These are phyloP conservation scores for Sycon ciliatum DNA, from an alignment of 37 sponge, comb jelly and placozoan genomes.

Conservation along the genomic window DNA sequence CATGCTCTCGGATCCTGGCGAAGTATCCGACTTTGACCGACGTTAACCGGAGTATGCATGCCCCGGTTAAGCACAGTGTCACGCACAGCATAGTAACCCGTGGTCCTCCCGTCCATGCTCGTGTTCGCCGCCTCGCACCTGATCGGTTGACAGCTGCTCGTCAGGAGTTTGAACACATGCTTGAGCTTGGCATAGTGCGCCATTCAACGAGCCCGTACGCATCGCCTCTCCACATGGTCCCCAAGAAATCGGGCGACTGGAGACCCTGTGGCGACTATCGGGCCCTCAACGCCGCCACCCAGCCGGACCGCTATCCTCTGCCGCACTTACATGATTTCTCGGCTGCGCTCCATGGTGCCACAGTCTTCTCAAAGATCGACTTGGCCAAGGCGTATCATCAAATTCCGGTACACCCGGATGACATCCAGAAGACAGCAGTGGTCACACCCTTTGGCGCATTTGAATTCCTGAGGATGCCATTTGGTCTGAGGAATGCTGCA, in stretches of 20 bases:
- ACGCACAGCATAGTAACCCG: conserved; percentile 29
- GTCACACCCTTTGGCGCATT: conserved; percentile 49
- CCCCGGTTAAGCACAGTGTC: conserved; percentile 17
- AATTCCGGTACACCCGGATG: conserved; percentile 16
- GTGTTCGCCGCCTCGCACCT: conserved; percentile 36
- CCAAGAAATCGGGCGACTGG: too few species aligned
- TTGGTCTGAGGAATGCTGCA: conserved; percentile 33
- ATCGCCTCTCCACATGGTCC: too few species aligned
- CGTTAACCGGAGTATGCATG: background rate
- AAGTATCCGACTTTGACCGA: conserved; percentile 40
- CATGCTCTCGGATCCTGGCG: conserved; percentile 19
- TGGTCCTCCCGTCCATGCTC: conserved; percentile 36
- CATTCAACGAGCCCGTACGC: too few species aligned
- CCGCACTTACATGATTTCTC: too few species aligned
- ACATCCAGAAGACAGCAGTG: conserved; percentile 17
- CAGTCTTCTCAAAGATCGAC: conserved; percentile 28
- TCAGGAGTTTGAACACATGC: background rate
- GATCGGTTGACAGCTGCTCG: conserved; percentile 16
- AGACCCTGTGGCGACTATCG: too few species aligned
- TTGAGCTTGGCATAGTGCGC: too few species aligned
- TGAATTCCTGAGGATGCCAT: conserved; percentile 43
- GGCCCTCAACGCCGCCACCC: too few species aligned
- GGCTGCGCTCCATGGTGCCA: too few species aligned
- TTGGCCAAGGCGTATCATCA: conserved; percentile 33
- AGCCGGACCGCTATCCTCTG: too few species aligned